These are phyloP conservation scores for Protobothrops flavoviridis DNA, from an alignment of 2,113 vertebrate species.

Conservation along the genomic window DNA sequence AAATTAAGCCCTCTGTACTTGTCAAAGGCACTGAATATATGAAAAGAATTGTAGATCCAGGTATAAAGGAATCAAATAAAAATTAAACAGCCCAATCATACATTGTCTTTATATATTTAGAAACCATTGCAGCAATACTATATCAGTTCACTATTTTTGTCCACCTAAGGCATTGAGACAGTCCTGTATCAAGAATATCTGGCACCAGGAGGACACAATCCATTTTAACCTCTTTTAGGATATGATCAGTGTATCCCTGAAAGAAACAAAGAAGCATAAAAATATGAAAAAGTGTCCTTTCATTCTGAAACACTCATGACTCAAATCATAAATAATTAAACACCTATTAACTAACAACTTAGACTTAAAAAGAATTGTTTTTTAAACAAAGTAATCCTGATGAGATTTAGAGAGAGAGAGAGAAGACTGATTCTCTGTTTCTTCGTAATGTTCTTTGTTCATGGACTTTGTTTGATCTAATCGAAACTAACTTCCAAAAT, in stretches of 20 bases:
- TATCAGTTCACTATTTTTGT: neutral
- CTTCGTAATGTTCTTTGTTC: neutral
- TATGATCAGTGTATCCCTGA: neutral
- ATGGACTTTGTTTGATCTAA: neutral
- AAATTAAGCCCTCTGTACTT: neutral
- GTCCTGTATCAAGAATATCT: neutral
- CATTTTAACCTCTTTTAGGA: neutral
- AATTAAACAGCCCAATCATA: neutral
- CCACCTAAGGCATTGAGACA: neutral
- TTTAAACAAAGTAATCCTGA: neutral
- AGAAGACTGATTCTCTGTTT: neutral
- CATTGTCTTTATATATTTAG: neutral
- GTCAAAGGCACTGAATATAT: neutral
- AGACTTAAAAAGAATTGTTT: neutral
- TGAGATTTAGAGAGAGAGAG: too few relatives aligned
- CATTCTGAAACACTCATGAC: neutral
- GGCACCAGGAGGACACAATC: neutral
- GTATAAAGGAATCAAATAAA: neutral
- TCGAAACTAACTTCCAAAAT: conserved; percentile 3
- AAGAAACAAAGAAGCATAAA: neutral
- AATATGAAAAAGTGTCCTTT: neutral
- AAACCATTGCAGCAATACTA: neutral
- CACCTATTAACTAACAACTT: neutral
- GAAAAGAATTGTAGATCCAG: neutral
- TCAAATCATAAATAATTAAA: neutral